These are phyloP conservation scores for Tetramorium alpestre DNA, from an alignment of 1,140 invertebrate species.

Conservation along the genomic window DNA sequence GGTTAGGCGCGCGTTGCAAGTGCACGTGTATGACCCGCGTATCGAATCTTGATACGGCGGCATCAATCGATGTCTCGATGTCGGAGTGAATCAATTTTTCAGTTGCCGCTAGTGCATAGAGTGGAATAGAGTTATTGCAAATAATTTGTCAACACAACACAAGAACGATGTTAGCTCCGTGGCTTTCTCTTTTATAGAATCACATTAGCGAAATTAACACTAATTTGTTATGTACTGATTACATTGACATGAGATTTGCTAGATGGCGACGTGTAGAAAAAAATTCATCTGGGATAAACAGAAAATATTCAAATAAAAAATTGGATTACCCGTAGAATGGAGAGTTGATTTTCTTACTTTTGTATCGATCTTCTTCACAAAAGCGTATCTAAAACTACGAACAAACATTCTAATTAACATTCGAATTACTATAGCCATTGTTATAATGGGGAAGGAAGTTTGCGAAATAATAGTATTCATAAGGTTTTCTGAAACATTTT, in stretches of 20 bases:
- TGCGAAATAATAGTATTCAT: conserved; percentile 25
- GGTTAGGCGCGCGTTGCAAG: neutral
- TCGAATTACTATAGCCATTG: neutral
- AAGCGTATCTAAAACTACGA: neutral
- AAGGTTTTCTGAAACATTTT: neutral
- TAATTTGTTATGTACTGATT: neutral
- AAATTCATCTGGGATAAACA: neutral
- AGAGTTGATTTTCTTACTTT: neutral
- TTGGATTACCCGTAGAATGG: neutral
- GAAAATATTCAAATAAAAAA: neutral
- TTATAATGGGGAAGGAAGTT: conserved; percentile 17
- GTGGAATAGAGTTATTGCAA: conserved; percentile 7
- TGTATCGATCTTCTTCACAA: neutral
- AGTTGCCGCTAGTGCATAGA: neutral
- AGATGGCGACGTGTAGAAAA: neutral
- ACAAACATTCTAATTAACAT: conserved; percentile 11
- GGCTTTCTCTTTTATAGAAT: neutral
- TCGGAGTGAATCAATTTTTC: conserved; percentile 25
- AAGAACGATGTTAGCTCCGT: neutral
- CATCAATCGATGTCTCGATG: conserved; percentile 35
- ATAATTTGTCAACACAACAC: conserved; percentile 23
- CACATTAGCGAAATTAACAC: neutral
- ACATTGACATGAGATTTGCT: neutral
- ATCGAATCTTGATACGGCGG: neutral
- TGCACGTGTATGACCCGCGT: neutral